These are phyloP conservation scores for Drosophila teissieri DNA, from an alignment of 1,140 invertebrate genomes.

Conservation along the genomic window DNA sequence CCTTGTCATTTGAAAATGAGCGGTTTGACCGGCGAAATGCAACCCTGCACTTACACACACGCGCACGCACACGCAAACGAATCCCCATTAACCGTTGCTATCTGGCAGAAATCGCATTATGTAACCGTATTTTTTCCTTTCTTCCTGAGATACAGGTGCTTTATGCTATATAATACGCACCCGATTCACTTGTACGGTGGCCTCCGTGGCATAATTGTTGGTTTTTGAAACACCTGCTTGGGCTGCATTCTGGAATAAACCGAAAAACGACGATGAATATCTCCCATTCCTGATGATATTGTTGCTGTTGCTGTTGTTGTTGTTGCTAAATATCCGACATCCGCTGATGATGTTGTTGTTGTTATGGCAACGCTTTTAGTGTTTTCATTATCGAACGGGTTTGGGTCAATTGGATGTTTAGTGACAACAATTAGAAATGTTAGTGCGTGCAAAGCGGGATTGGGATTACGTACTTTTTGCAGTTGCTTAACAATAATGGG, in stretches of 20 bases:
- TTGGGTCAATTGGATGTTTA: slow-evolving; percentile 20
- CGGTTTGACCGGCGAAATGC: slow-evolving; percentile 48
- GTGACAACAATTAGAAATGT: slow-evolving; percentile 50
- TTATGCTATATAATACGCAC: slow-evolving; percentile 38
- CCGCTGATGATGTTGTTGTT: slow-evolving; percentile 14
- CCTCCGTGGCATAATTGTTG: slow-evolving; percentile 84
- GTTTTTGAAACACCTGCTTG: slow-evolving; percentile 72
- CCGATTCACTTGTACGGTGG: slow-evolving; percentile 81
- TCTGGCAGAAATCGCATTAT: slow-evolving; percentile 58
- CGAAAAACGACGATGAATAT: slow-evolving; percentile 84
- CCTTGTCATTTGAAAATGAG: slow-evolving; percentile 41
- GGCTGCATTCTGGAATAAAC: slow-evolving; percentile 84
- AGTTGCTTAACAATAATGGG: slow-evolving; percentile 81
- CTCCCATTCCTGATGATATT: slow-evolving; percentile 35
- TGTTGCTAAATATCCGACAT: slow-evolving; percentile 27
- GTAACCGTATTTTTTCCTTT: slow-evolving; percentile 55
- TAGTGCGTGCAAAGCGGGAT: slow-evolving; percentile 24
- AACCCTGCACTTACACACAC: slow-evolving; percentile 55
- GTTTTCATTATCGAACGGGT: slow-evolving; percentile 14
- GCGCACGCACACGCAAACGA: slow-evolving; percentile 11
- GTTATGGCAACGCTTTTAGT: slow-evolving; percentile 22
- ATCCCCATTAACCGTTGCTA: slow-evolving; percentile 15
- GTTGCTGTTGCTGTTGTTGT: slow-evolving; percentile 23
- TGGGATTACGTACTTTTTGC: slow-evolving; percentile 82
- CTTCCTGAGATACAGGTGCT: neutral